Evolutionary conservation across 1,140 invertebrate genomes (phyloP).

Genomic region (Sycobia sp.): DNA sequence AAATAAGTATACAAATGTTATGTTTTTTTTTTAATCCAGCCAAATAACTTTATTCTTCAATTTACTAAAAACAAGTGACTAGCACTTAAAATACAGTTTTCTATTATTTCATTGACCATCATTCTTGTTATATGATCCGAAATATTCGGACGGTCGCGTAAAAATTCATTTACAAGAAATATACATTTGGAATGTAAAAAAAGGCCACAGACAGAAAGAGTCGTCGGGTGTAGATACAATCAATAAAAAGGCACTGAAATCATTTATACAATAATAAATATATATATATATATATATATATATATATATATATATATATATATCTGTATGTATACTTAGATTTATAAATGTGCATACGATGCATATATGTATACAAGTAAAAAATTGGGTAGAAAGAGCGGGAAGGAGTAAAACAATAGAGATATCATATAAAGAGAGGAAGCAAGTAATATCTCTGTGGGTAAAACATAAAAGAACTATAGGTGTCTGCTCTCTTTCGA

Average conservation of each 20-base stretch:
- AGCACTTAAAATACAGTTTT: conserved; percentile 53
- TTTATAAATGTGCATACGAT: no score
- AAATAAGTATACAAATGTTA: neutral
- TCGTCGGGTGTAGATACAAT: conserved; percentile 1
- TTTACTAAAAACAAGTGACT: conserved; percentile 57
- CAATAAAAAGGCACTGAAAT: conserved; percentile 22
- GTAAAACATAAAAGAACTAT: no score
- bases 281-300: neutral
- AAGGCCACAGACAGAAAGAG: conserved; percentile 13
- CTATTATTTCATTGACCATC: conserved; percentile 2
- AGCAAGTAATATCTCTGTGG: no score
- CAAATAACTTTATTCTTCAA: conserved; percentile 36
- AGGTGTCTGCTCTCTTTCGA: no score
- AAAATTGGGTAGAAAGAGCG: conserved; percentile 12
- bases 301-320: neutral
- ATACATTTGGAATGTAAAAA: conserved; percentile 36
- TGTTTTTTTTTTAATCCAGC: conserved; percentile 21
- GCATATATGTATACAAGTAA: conserved; percentile 15
- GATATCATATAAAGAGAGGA: no score
- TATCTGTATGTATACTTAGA: no score
- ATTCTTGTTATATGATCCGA: conserved; percentile 13
- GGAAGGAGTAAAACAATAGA: no score
- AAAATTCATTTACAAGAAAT: conserved; percentile 33
- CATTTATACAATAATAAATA: conserved; percentile 20
- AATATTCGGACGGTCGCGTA: conserved; percentile 19